Percentiles rank a stretch among this genome's conserved stretches.
These are phyloP conservation scores for Ancistrus triradiatus DNA, from an alignment of 2,113 vertebrate genomes.

Conservation along the genomic window DNA sequence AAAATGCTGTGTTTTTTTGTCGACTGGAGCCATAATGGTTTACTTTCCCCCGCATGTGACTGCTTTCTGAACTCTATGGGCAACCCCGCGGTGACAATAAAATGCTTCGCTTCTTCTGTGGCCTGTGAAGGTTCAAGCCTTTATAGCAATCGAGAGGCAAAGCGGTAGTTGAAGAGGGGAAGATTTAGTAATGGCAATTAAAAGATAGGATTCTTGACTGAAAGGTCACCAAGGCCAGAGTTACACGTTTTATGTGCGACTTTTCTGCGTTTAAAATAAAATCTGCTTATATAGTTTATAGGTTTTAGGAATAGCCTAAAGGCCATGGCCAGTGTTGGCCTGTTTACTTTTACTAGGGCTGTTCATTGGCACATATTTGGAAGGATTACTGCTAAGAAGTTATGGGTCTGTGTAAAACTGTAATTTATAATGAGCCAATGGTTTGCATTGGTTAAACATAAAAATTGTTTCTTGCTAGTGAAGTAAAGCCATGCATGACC, in stretches of 20 bases:
- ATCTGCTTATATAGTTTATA: background rate
- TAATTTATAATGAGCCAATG: background rate
- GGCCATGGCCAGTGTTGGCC: background rate
- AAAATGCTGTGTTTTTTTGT: too few species aligned
- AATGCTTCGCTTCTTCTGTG: constrained; percentile 69
- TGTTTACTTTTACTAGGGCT: background rate
- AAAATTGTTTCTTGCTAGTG: background rate
- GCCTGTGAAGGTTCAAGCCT: constrained; percentile 62
- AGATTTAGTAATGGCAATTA: constrained; percentile 67
- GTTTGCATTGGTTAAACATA: constrained; percentile 10
- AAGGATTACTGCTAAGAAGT: constrained; percentile 9
- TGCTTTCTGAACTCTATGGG: constrained; percentile 66
- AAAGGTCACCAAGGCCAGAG: constrained; percentile 63
- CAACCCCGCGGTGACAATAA: constrained; percentile 71
- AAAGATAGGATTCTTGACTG: constrained; percentile 65
- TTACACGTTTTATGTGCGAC: constrained; percentile 41
- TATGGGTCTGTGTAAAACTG: constrained; percentile 7
- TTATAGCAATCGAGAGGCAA: constrained; percentile 63
- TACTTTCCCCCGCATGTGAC: constrained; percentile 60
- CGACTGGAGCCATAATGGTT: constrained; percentile 52
- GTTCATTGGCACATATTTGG: background rate
- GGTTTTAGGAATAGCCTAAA: too few species aligned
- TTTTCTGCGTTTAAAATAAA: constrained; percentile 6
- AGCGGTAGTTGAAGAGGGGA: constrained; percentile 57
- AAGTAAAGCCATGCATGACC: background rate